Evolutionary conservation across 1,140 invertebrate species (phyloP).

Genomic region (Bombus turneri): DNA sequence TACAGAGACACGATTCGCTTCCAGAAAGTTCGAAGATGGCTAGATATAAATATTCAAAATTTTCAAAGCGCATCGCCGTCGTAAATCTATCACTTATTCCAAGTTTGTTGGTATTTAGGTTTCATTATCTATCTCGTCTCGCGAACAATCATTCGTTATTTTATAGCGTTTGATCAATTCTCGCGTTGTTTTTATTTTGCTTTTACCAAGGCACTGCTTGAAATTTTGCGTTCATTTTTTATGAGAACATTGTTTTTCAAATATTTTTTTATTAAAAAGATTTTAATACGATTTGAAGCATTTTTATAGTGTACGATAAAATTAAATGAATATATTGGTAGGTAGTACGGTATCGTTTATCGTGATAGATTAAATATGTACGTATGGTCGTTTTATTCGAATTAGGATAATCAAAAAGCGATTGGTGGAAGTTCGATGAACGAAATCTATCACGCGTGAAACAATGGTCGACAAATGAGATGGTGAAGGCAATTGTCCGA

Average conservation of each 20-base stretch:
- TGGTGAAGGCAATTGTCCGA: slow-evolving; percentile 48
- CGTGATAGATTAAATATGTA: neutral
- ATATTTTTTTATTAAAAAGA: too few species aligned
- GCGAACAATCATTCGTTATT: neutral
- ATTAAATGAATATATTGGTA: too few species aligned
- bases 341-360: neutral
- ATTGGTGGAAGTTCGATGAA: slow-evolving; percentile 19
- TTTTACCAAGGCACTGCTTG: neutral
- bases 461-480: slow-evolving; percentile 59
- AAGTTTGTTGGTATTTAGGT: neutral
- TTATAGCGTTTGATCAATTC: neutral
- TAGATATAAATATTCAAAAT: slow-evolving; percentile 2
- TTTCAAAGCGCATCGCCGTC: neutral
- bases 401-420: slow-evolving; percentile 33
- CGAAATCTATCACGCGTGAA: slow-evolving; percentile 48
- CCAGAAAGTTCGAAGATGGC: neutral
- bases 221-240: neutral
- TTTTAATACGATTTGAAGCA: too few species aligned
- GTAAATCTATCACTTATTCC: neutral
- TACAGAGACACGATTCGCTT: neutral
- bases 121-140: neutral
- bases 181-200: neutral
- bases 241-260: too few species aligned
- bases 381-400: neutral
- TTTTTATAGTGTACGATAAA: too few species aligned